These are phyloP conservation scores for Paramormyrops kingsleyae DNA, from an alignment of 2,113 vertebrate genomes.

Conservation along the genomic window DNA sequence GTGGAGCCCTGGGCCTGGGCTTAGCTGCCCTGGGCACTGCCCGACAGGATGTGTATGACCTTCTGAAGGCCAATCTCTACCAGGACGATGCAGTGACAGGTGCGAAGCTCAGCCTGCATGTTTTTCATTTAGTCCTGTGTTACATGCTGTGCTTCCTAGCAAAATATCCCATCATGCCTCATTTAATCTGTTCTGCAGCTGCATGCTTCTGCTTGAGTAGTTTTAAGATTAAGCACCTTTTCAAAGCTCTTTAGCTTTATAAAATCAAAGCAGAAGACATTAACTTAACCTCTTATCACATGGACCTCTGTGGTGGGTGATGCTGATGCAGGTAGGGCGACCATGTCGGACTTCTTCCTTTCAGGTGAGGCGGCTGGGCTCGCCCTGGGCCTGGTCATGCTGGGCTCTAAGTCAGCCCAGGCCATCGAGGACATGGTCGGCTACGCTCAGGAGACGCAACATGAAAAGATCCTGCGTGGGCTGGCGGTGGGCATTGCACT, in stretches of 20 bases:
- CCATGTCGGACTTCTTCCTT: neutral
- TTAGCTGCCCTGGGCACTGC: slow-evolving; percentile 93
- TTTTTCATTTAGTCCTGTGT: neutral
- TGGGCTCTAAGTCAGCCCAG: slow-evolving; percentile 96
- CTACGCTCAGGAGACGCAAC: slow-evolving; percentile 95
- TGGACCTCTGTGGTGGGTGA: neutral
- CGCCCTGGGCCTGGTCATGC: slow-evolving; percentile 90
- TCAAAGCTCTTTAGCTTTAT: neutral
- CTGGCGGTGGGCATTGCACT: slow-evolving; percentile 92
- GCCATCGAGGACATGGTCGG: slow-evolving; percentile 99
- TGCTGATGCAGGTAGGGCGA: neutral
- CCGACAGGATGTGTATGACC: slow-evolving; percentile 92
- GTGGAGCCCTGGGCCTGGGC: slow-evolving; percentile 88
- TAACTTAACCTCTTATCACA: neutral
- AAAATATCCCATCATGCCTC: neutral
- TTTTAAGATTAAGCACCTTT: neutral
- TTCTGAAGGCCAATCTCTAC: slow-evolving; percentile 96
- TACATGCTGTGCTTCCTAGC: neutral
- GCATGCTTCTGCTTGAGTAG: neutral
- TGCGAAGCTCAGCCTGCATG: slow-evolving; percentile 31
- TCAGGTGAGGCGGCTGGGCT: slow-evolving; percentile 92
- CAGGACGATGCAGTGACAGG: slow-evolving; percentile 98
- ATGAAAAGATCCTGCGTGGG: slow-evolving; percentile 94
- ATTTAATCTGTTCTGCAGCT: neutral
- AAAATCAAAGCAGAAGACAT: neutral